These are phyloP conservation scores for Siniperca chuatsi DNA, from an alignment of 2,113 vertebrate species.

Conservation along the genomic window DNA sequence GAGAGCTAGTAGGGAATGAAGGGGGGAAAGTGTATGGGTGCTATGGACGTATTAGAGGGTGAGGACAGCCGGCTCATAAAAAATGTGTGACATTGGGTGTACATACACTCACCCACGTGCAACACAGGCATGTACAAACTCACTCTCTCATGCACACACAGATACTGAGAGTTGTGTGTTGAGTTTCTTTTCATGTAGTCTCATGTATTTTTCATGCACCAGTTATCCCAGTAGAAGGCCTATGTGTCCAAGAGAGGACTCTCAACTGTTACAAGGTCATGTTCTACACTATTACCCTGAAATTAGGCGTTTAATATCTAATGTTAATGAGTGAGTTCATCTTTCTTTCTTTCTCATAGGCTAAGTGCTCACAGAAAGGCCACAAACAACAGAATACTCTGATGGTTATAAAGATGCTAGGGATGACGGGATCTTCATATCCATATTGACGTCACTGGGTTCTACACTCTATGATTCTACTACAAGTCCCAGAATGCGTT, in stretches of 20 bases:
- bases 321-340: background rate
- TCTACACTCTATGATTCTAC: conserved; percentile 32
- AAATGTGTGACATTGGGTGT: conserved; percentile 47
- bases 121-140: background rate
- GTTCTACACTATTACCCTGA: conserved; percentile 20
- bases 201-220: conserved; percentile 71
- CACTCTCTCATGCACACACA: background rate
- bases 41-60: conserved; percentile 25
- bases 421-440: background rate
- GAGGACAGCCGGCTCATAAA: conserved; percentile 50
- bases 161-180: background rate
- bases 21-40: background rate
- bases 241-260: conserved; percentile 14
- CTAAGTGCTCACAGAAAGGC: background rate
- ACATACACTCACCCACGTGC: conserved; percentile 3
- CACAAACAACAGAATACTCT: background rate
- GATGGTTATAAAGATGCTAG: background rate
- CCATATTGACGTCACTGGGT: conserved; percentile 27
- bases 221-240: conserved; percentile 38
- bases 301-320: background rate
- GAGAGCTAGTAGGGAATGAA: background rate
- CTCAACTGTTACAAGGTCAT: conserved; percentile 53
- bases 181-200: conserved; percentile 10
- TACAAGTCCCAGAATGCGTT: conserved; percentile 81
- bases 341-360: background rate